Base-by-base conservation (phyloP, 2,113 vertebrate genomes). In the Scomber japonicus region DNA sequence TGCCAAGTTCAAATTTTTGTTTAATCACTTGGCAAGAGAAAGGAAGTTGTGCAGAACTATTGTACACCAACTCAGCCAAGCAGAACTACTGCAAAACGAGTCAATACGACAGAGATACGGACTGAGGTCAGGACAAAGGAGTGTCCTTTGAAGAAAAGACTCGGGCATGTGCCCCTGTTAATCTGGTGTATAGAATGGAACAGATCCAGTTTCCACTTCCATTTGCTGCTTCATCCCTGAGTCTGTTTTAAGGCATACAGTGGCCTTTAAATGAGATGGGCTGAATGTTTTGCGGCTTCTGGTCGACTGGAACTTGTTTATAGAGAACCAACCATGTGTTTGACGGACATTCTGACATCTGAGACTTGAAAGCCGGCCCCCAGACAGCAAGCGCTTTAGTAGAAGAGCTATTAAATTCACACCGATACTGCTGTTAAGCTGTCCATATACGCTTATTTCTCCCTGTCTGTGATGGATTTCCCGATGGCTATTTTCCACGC, bases 161-260 rank as follows among this genome's bases (percentile, higher is more conserved):
- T 55, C 91, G 86, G 86, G 80, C 76, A 45, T 63, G n/a, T n/a
- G 11, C 17, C 56, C 0, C 51, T 78, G 46, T 49, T 71, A 44
- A 71, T 89, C 73, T 89, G 53, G 21, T 80, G 61, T 63, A 46
- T 5, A 82, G 75, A 49, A 54, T 75, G 67, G 17, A 84, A 78
- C 15, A 21, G n/a, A 69, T 85, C 80, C 78, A 82, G 82, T 82
- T 85, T 91, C 75, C 75, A 84, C 59, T 87, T 27, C 24, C 64
- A 60, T 49, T 84, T 66, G 53, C 54, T 54, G 56, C 72, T 87
- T 77, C 69, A 75, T 85, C 88, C 65, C 64, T 72, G 21, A 45
- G 66, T 82, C 66, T 73, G 53, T 81, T 79, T 86, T 84, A 27
- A 27, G 24, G 24, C 24, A 27, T 27, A 27, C 24, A 27, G 24